Conservation (phyloP, 2,888 invertebrate species). For the Cantharis rustica region DNA sequence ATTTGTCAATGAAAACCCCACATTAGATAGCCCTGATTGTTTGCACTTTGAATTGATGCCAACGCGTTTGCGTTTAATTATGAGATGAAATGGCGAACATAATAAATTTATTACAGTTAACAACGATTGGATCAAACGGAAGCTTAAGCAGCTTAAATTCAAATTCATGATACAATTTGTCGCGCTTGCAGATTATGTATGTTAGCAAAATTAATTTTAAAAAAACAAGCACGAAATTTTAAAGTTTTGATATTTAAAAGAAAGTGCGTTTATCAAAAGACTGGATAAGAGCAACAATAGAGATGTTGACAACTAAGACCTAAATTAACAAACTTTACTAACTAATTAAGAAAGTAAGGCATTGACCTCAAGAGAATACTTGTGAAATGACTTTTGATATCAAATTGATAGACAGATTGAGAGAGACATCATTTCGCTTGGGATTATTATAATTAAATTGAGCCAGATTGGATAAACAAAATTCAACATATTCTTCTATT, state of each 20-base stretch:
- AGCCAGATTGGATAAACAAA: constrained; percentile 18
- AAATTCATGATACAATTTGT: constrained; percentile 4
- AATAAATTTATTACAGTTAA: constrained; percentile 10
- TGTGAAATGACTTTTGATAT: constrained; percentile 33
- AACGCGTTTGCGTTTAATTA: constrained; percentile 27
- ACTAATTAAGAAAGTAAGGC: constrained; percentile 55
- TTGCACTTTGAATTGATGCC: constrained; percentile 20
- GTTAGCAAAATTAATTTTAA: background rate
- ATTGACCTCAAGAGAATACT: constrained; percentile 47
- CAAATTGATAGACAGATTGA: constrained; percentile 39
- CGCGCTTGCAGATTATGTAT: background rate
- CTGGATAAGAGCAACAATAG: constrained; percentile 30
- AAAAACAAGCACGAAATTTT: background rate
- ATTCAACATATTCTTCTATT: constrained; percentile 9
- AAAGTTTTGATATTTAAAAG: background rate
- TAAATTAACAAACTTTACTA: constrained; percentile 55
- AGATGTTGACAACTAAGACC: constrained; percentile 51
- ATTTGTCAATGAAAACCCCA: constrained; percentile 21
- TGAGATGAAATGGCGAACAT: constrained; percentile 3
- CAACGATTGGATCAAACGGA: constrained; percentile 7
- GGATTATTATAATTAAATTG: constrained; percentile 31
- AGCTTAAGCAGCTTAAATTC: constrained; percentile 4
- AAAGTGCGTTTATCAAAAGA: background rate
- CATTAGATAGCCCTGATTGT: constrained; percentile 11
- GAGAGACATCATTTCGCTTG: constrained; percentile 29